Evolutionary conservation across 2,113 vertebrate genomes (phyloP), one percentile per base, ranked within the genome.

Genomic region (Stigmatopora nigra): DNA sequence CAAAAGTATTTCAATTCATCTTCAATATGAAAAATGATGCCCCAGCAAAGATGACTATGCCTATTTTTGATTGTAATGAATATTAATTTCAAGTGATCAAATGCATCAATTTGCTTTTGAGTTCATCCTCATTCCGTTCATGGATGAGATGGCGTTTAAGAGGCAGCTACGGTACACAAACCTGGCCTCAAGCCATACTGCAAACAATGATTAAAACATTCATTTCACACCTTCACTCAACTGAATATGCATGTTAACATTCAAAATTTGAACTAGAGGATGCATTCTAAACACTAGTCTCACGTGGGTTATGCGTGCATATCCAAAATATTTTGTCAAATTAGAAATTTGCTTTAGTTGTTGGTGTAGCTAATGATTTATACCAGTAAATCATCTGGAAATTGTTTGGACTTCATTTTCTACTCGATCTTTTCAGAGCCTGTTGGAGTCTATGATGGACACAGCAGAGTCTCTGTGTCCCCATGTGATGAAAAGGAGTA

Each of bases 371-470:
- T 20, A 60, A 13, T 20, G 5, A 19, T 8, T 12, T 45, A 12
- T 25, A 12, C 38, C 19, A 19, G 36, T 17, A 19, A 4, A 60
- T 60, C 36, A 44, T 17, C 12, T 19, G n/a, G 36, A 59, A 38
- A 11, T 17, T 60, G 17, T 19, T 5, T 2, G 6, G 31, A 53
- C 14, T 12, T 13, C 17, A 44, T 22, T 61, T 20, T 15, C 22
- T 1, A 31, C 25, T 46, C 3, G 8, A 61, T 58, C 9, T 4
- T 52, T 75, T 41, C 84, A 99, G 96, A 89, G 56, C 0, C 85
- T 98, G 51, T 87, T 99, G 7, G 95, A 96, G 73, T 94, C 93
- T 10, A 99, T 99, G 96, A 89, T 99, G 53, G 94, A 93, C 61
- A 90, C 93, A 16, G 96, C 95, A 0, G 94, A 95, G 84, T 90